phyloP scores from a whole-genome alignment of 2,113 vertebrate species.

The Ciconia stormi region DNA sequence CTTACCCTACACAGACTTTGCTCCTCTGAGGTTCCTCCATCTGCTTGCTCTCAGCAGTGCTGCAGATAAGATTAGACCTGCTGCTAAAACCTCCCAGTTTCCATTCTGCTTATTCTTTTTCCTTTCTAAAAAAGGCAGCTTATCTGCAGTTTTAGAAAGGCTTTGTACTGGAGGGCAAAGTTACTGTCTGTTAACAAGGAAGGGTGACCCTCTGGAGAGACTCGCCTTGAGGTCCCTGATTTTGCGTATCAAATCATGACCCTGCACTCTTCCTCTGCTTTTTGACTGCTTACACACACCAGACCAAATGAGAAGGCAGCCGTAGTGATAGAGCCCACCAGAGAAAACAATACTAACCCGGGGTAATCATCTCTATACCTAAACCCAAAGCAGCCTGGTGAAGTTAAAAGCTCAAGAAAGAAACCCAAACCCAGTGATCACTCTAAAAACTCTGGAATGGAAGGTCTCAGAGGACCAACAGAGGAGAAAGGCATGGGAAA shows the following conservation, averaged over 20 bases:
- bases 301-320: background rate
- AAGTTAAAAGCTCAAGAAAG: background rate
- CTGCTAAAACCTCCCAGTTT: conserved; percentile 10
- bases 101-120: conserved; percentile 17
- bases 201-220: background rate
- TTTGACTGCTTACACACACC: background rate
- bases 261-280: background rate
- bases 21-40: background rate
- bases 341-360: background rate
- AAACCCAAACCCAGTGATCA: fast-evolving
- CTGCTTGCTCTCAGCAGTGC: background rate
- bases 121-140: background rate
- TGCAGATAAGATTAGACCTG: conserved; percentile 47
- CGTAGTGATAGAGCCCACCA: fast-evolving
- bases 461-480: background rate
- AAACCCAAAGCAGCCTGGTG: background rate
- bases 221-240: background rate
- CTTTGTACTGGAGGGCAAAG: background rate
- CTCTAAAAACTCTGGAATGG: background rate
- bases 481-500: background rate
- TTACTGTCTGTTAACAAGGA: background rate
- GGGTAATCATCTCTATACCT: background rate
- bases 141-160: conserved; percentile 15
- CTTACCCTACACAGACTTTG: background rate
- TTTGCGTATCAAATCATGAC: background rate